A percentile compares a stretch with the other conserved stretches of the same genome.
These are phyloP conservation scores for Astyanax mexicanus DNA, from an alignment of 2,797 vertebrate species.

Conservation along the genomic window DNA sequence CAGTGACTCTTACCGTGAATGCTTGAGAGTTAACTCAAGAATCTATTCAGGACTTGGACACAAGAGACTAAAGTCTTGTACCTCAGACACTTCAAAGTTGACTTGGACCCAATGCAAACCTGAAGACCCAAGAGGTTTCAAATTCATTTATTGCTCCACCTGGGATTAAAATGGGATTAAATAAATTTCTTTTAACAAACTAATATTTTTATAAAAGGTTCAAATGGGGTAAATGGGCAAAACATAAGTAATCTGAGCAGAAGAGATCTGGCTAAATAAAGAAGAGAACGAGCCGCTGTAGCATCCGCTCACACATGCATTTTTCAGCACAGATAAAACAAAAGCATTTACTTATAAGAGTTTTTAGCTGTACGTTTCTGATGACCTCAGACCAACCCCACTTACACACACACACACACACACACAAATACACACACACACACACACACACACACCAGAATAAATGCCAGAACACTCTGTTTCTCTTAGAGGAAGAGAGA, in stretches of 20 bases:
- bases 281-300: background rate
- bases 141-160: too few relatives aligned
- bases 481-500: background rate
- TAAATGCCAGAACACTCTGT: background rate
- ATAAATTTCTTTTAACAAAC: too few relatives aligned
- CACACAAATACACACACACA: too few relatives aligned
- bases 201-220: too few relatives aligned
- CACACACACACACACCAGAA: background rate
- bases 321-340: background rate
- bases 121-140: too few relatives aligned
- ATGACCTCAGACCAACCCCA: background rate
- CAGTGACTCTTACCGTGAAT: too few relatives aligned
- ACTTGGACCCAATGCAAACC: too few relatives aligned
- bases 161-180: too few relatives aligned
- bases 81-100: too few relatives aligned
- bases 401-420: background rate
- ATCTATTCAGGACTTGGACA: too few relatives aligned
- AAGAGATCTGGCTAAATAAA: background rate
- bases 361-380: background rate
- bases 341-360: background rate
- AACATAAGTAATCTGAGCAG: background rate
- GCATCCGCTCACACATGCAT: background rate
- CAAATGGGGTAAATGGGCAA: background rate
- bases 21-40: too few relatives aligned
- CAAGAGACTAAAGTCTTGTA: too few relatives aligned